These are phyloP conservation scores for Gobionotothen gibberifrons DNA, from an alignment of 2,797 vertebrate genomes.

Conservation along the genomic window DNA sequence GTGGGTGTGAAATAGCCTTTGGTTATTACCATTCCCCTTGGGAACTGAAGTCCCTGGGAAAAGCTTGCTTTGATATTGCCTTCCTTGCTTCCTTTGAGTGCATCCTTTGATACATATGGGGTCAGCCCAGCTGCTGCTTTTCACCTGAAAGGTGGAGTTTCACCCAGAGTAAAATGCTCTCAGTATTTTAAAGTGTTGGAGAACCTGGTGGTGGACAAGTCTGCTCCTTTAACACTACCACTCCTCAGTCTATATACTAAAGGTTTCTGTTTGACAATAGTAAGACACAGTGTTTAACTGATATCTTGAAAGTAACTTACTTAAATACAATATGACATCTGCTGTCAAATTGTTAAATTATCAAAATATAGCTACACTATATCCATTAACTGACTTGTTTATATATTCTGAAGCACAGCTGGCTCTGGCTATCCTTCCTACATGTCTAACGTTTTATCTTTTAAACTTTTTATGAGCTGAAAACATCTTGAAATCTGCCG, in stretches of 20 bases:
- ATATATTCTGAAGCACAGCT: slow-evolving; percentile 37
- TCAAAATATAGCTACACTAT: neutral
- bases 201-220: neutral
- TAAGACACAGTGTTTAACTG: neutral
- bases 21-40: slow-evolving; percentile 11
- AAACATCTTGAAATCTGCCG: slow-evolving; percentile 9
- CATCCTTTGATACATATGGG: slow-evolving; percentile 29
- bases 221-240: neutral
- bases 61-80: slow-evolving; percentile 33
- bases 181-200: neutral
- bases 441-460: slow-evolving; percentile 23
- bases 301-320: neutral
- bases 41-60: slow-evolving; percentile 4
- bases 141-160: slow-evolving; percentile 14
- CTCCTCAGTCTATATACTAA: neutral
- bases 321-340: neutral
- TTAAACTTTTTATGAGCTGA: slow-evolving; percentile 29
- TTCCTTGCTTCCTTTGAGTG: slow-evolving; percentile 27
- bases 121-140: slow-evolving; percentile 28
- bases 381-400: slow-evolving; percentile 5
- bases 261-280: neutral
- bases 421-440: slow-evolving; percentile 8
- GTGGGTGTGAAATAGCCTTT: neutral
- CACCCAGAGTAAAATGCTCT: neutral
- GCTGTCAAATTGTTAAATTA: neutral